Percentiles rank a stretch among this genome's conserved stretches.
Evolutionary conservation across 2,888 invertebrate species (phyloP).

Genomic region (Hydraecia micacea): DNA sequence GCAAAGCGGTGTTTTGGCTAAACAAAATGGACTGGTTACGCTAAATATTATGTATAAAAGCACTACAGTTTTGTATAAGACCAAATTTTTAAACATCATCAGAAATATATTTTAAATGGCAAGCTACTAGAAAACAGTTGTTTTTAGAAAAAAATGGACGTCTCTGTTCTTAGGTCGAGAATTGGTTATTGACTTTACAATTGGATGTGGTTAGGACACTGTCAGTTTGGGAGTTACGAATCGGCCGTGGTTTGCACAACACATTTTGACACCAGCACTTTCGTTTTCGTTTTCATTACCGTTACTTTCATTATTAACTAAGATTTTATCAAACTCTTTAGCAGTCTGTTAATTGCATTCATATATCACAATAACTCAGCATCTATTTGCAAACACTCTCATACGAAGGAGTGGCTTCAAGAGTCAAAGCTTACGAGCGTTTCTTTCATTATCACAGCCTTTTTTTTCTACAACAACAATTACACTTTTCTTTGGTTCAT

Average conservation of each 20-base stretch:
- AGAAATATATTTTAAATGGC: constrained; percentile 89
- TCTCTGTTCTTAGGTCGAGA: constrained; percentile 89
- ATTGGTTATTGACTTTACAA: constrained; percentile 84
- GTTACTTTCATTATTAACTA: constrained; percentile 75
- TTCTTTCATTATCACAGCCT: constrained; percentile 85
- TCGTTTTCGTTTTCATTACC: constrained; percentile 66
- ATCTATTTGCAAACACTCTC: constrained; percentile 88
- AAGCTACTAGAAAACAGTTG: constrained; percentile 86
- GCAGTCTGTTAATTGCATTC: constrained; percentile 85
- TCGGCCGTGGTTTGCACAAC: constrained; percentile 66
- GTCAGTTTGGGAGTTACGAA: constrained; percentile 69
- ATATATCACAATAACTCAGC: constrained; percentile 83
- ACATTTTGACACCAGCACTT: constrained; percentile 71
- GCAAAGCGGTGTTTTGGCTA: constrained; percentile 89
- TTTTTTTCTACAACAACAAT: constrained; percentile 83
- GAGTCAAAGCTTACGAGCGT: constrained; percentile 73
- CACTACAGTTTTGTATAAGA: constrained; percentile 89
- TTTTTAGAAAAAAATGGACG: constrained; percentile 90
- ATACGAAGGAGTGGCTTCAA: constrained; percentile 79
- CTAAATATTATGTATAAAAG: constrained; percentile 89
- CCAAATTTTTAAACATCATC: constrained; percentile 87
- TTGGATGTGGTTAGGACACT: constrained; percentile 85
- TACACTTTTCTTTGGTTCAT: constrained; percentile 79
- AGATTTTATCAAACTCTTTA: constrained; percentile 82
- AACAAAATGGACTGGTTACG: constrained; percentile 90